These are phyloP conservation scores for Bufo gargarizans DNA, from an alignment of 2,113 vertebrate species.

Conservation along the genomic window DNA sequence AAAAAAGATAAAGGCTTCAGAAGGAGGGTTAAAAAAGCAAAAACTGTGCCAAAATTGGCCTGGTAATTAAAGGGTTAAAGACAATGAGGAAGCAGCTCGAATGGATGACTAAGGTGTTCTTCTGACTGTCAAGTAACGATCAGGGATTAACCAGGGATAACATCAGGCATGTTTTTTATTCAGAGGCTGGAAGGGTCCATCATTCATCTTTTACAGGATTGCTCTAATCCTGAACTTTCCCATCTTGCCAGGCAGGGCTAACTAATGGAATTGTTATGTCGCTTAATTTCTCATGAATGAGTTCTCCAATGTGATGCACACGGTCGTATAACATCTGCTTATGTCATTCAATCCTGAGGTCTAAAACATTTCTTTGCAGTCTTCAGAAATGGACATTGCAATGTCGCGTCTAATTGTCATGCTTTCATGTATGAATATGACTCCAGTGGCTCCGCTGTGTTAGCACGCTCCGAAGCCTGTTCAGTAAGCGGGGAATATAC, in stretches of 20 bases:
- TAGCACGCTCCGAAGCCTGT: conserved; percentile 10
- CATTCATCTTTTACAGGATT: background rate
- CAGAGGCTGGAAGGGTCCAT: background rate
- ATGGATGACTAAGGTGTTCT: background rate
- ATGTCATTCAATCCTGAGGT: background rate
- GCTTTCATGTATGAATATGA: conserved; percentile 11
- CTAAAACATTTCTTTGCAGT: background rate
- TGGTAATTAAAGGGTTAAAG: too few species aligned
- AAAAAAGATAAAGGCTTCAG: too few species aligned
- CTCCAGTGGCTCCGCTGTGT: conserved; percentile 23
- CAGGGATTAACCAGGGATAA: background rate
- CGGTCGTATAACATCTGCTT: background rate
- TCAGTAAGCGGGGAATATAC: conserved; percentile 12
- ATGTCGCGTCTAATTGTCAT: conserved; percentile 8
- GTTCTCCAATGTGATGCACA: background rate
- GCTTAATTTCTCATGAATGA: background rate
- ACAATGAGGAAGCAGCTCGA: too few species aligned
- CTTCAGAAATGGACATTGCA: background rate
- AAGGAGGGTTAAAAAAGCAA: too few species aligned
- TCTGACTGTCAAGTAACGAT: background rate
- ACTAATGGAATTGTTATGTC: background rate
- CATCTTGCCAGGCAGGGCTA: background rate
- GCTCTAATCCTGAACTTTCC: background rate
- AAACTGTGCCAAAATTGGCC: too few species aligned
- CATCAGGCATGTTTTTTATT: background rate